phyloP scores from a whole-genome alignment of 2,113 vertebrate species.

The Spermophilus dauricus region DNA sequence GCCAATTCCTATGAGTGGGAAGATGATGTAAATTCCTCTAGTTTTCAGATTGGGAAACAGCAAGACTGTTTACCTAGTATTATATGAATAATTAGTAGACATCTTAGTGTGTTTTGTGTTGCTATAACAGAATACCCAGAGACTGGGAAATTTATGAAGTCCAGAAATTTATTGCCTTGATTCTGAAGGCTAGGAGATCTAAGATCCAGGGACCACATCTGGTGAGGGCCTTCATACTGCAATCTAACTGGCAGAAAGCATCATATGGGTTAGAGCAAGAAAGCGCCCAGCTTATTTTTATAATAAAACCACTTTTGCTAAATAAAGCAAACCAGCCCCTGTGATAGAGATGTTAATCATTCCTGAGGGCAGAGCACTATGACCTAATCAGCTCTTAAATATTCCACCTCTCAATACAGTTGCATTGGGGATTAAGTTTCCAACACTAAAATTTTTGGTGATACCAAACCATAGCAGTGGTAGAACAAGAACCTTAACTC shows the following conservation, averaged over 20 bases:
- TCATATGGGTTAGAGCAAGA: background rate
- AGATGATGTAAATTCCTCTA: background rate
- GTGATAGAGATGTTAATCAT: background rate
- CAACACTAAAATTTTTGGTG: background rate
- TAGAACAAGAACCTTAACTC: background rate
- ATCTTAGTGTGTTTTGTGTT: background rate
- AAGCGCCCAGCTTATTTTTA: background rate
- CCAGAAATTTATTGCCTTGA: background rate
- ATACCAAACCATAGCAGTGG: background rate
- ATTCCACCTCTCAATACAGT: background rate
- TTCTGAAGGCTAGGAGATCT: background rate
- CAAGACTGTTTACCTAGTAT: background rate
- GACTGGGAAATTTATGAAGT: background rate
- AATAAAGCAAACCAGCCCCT: no score
- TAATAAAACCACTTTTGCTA: background rate
- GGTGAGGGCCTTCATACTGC: background rate
- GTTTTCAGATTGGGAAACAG: conserved; percentile 29
- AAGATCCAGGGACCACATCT: background rate
- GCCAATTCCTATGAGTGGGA: background rate
- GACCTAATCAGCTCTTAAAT: background rate
- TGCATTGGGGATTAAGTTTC: background rate
- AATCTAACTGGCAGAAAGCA: no score
- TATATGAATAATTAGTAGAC: background rate
- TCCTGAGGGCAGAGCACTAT: no score
- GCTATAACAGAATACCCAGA: background rate